Percentiles rank a stretch among this genome's conserved stretches.
phyloP scores from a whole-genome alignment of 2,888 invertebrate species.

The Frankliniella fusca region DNA sequence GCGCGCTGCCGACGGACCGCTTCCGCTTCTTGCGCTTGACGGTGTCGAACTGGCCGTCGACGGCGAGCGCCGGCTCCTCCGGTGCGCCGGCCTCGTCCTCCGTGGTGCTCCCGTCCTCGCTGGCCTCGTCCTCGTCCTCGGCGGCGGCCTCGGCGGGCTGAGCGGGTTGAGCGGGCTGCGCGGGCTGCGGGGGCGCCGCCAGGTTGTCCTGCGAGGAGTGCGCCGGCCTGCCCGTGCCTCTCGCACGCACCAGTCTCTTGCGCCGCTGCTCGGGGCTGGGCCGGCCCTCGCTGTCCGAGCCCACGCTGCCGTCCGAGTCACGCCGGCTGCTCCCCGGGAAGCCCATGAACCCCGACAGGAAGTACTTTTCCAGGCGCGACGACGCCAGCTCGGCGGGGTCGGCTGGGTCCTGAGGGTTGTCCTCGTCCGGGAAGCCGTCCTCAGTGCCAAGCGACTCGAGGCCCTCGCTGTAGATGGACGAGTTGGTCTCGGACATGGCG shows the following conservation, averaged over 20 bases:
- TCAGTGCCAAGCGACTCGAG: conserved; percentile 63
- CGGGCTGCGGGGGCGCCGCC: conserved; percentile 53
- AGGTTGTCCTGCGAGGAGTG: conserved; percentile 77
- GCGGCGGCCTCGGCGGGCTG: conserved; percentile 46
- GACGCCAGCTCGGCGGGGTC: conserved; percentile 74
- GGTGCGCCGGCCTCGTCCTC: conserved; percentile 57
- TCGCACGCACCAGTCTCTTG: conserved; percentile 73
- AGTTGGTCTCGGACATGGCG: conserved; percentile 66
- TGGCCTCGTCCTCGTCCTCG: conserved; percentile 57
- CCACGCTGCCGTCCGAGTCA: conserved; percentile 81
- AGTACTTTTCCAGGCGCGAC: conserved; percentile 83
- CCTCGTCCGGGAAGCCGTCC: conserved; percentile 42
- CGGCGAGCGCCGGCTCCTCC: conserved; percentile 52
- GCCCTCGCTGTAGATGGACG: conserved; percentile 80
- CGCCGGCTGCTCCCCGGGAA: conserved; percentile 66
- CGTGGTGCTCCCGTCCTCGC: conserved; percentile 66
- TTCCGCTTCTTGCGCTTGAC: conserved; percentile 79
- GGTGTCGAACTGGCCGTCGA: conserved; percentile 72
- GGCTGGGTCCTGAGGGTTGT: conserved; percentile 50
- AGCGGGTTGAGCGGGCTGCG: conserved; percentile 43
- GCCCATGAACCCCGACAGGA: conserved; percentile 79
- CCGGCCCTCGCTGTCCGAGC: conserved; percentile 83
- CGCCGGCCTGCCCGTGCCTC: conserved; percentile 78
- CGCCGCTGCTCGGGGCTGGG: conserved; percentile 83
- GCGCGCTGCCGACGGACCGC: conserved; percentile 41